Conservation (phyloP, 2,113 vertebrate genomes). For the Centropus unirufus region DNA sequence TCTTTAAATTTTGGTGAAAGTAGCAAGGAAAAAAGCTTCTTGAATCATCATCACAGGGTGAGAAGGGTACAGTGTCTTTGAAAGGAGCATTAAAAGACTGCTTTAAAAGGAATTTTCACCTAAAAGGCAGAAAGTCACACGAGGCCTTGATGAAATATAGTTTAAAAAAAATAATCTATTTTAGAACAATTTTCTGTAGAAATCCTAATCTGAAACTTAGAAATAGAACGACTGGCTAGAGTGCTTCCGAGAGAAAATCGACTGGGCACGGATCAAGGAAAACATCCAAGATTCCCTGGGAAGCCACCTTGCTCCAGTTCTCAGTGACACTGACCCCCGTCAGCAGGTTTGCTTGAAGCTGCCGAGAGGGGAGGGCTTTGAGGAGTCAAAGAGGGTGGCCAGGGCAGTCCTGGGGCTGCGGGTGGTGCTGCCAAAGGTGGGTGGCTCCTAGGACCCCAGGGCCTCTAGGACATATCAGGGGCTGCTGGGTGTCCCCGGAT, state of each 20-base stretch:
- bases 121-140: slow-evolving; percentile 23
- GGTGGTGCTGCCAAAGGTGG: not conserved
- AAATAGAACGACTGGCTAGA: not conserved
- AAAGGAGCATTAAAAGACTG: not conserved
- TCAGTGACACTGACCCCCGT: not conserved
- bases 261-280: not conserved
- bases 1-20: slow-evolving; percentile 25
- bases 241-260: not conserved
- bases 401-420: not conserved
- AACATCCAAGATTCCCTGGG: not conserved
- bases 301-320: not conserved
- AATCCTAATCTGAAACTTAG: slow-evolving; percentile 15
- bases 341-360: not conserved
- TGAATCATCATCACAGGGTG: not conserved
- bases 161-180: not conserved
- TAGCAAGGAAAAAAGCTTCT: slow-evolving; percentile 33
- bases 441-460: not conserved
- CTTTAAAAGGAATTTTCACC: slow-evolving; percentile 10
- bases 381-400: not conserved
- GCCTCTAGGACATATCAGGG: not conserved
- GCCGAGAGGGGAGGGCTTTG: not conserved
- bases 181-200: not conserved
- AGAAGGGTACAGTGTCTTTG: not conserved
- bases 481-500: not conserved
- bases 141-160: not conserved